These are phyloP conservation scores for Alexandromys fortis DNA, from an alignment of 2,113 vertebrate genomes.

Conservation along the genomic window DNA sequence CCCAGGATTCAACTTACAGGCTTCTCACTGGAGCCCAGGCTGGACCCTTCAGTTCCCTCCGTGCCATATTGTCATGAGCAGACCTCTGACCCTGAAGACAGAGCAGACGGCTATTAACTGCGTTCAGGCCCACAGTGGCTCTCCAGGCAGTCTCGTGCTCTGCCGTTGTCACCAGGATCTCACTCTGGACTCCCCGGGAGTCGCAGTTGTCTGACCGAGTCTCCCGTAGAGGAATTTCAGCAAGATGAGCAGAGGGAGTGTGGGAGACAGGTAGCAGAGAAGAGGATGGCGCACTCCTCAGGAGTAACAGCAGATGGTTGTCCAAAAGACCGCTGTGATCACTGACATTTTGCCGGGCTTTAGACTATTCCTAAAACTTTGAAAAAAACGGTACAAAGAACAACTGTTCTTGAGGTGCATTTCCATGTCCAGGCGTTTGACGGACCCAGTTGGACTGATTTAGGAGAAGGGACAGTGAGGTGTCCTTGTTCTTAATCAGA, in stretches of 20 bases:
- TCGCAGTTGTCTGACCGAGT: not conserved
- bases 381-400: not conserved
- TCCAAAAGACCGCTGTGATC: not conserved
- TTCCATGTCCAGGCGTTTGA: not conserved
- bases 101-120: too few species aligned
- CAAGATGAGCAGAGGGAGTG: not conserved
- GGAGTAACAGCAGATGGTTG: not conserved
- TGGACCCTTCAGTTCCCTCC: constrained; percentile 3
- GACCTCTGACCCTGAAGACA: constrained; percentile 2
- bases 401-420: not conserved
- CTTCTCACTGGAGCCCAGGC: not conserved
- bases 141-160: not conserved
- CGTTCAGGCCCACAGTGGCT: rapidly evolving
- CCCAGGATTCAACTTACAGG: not conserved
- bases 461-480: not conserved
- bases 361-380: not conserved
- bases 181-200: not conserved
- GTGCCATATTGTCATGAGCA: not conserved
- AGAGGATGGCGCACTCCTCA: not conserved
- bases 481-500: not conserved
- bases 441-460: not conserved
- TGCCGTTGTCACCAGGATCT: not conserved
- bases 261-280: not conserved
- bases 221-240: not conserved
- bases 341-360: not conserved